Evolutionary conservation across 1,140 invertebrate genomes (phyloP), one percentile per base, ranked within the genome.

Genomic region (Ostrea denselamellosa): DNA sequence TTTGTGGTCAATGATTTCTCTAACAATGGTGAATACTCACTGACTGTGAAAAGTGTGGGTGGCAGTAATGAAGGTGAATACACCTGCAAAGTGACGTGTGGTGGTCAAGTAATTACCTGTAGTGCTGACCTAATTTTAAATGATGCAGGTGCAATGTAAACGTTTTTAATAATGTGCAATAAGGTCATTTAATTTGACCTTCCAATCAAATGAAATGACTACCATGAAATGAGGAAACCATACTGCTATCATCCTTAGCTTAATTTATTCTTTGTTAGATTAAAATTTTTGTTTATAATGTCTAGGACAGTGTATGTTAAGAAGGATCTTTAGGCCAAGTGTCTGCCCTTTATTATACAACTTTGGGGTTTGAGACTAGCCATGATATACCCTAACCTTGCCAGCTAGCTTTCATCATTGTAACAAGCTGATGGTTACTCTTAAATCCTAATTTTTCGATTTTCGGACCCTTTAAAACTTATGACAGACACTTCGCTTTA

Each of bases 21-120:
- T 65, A 77, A 87, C 25, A 85, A 88, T 71, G 92, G 93, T 52
- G 28, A 83, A 19, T 91, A 89, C 84, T 93, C 92, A n/a, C 90
- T 95, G n/a, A 92, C 93, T 58, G 93, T 99, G 89, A 96, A 96
- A 0, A 96, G 98, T 89, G 97, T 98, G 0, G 96, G 96, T 85
- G 96, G 96, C 44, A 93, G 95, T 17, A 98, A 99, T 95, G 97
- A 97, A 56, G 99, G 98, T 12, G 96, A 96, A 28, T 99, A 99
- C 95, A 97, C 97, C 83, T 98, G 98, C 93, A 96, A 96, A 1
- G 98, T 98, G 2, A 96, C 94, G 2, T 99, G 99, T 94, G 96
- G 97, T 85, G 97, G 97, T 0, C 98, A 98, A 4, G 97, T 96
- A 93, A 97, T 97, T n/a, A 97, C 98, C 8, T 95, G 94, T 86